phyloP scores from a whole-genome alignment of 2,797 vertebrate genomes.

The Rhinogobio ventralis region DNA sequence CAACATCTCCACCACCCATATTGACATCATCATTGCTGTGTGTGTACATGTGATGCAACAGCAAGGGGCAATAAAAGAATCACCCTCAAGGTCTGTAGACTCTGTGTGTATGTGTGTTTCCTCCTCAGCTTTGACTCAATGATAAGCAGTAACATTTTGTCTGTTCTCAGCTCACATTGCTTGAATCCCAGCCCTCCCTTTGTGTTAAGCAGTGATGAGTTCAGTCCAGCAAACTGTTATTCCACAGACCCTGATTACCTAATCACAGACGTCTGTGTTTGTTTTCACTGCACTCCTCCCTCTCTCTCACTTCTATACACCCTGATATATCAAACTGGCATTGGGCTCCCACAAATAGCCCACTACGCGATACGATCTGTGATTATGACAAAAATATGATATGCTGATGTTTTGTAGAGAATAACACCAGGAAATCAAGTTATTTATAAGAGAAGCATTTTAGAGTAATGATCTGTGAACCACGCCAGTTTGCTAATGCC shows the following conservation, averaged over 20 bases:
- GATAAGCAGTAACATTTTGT: conserved; percentile 13
- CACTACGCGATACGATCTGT: conserved; percentile 33
- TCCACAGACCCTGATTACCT: conserved; percentile 43
- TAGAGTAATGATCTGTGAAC: conserved; percentile 12
- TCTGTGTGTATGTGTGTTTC: neutral
- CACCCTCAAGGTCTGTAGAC: neutral
- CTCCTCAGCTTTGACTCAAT: conserved; percentile 14
- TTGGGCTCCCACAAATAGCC: conserved; percentile 46
- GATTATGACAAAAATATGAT: conserved; percentile 23
- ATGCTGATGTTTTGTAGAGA: conserved; percentile 44
- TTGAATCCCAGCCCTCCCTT: conserved; percentile 46
- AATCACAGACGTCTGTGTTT: conserved; percentile 55
- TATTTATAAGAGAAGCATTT: conserved; percentile 17
- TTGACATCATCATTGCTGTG: conserved; percentile 32
- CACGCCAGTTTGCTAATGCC: neutral
- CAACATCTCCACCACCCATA: conserved; percentile 35
- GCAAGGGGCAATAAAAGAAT: conserved; percentile 6
- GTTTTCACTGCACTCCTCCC: conserved; percentile 43
- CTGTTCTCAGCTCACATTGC: conserved; percentile 14
- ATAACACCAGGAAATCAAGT: conserved; percentile 19
- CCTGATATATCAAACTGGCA: conserved; percentile 53
- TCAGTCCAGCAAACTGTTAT: conserved; percentile 45
- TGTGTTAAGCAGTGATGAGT: conserved; percentile 38
- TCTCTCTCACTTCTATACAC: conserved; percentile 1
- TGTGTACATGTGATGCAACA: conserved; percentile 29